Evolutionary conservation across 2,113 vertebrate genomes (phyloP).

Genomic region (Peromyscus leucopus): DNA sequence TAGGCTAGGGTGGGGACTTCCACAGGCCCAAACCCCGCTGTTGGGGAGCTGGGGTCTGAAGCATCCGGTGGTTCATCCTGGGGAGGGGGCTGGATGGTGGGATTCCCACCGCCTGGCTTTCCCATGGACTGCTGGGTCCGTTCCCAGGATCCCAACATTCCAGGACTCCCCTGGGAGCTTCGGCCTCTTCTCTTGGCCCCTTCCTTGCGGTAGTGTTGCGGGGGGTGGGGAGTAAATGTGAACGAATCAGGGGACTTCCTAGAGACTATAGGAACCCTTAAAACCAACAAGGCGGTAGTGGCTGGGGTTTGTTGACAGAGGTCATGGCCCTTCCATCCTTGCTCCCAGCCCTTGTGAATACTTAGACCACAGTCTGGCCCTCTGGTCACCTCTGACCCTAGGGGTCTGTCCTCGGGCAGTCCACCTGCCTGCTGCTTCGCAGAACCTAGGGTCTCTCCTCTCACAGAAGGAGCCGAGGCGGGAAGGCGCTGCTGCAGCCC

Average conservation of each 20-base stretch:
- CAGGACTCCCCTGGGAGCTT: constrained; percentile 75
- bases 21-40: background rate
- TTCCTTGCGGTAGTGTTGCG: background rate
- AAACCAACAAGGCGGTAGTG: background rate
- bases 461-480: background rate
- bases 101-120: constrained; percentile 73
- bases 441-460: too few species aligned
- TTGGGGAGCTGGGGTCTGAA: constrained; percentile 39
- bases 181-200: constrained; percentile 55
- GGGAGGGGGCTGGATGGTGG: constrained; percentile 69
- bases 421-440: background rate
- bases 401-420: background rate
- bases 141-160: constrained; percentile 84
- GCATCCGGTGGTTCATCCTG: constrained; percentile 47
- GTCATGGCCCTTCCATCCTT: background rate
- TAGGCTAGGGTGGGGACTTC: background rate
- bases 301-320: rapidly evolving
- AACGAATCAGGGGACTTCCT: background rate
- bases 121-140: constrained; percentile 72
- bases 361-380: background rate
- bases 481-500: background rate
- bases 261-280: background rate
- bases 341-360: background rate
- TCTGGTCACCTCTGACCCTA: background rate
- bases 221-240: constrained; percentile 45